Evolutionary conservation across 2,113 vertebrate genomes (phyloP).

Genomic region (Cynopterus brachyotis): DNA sequence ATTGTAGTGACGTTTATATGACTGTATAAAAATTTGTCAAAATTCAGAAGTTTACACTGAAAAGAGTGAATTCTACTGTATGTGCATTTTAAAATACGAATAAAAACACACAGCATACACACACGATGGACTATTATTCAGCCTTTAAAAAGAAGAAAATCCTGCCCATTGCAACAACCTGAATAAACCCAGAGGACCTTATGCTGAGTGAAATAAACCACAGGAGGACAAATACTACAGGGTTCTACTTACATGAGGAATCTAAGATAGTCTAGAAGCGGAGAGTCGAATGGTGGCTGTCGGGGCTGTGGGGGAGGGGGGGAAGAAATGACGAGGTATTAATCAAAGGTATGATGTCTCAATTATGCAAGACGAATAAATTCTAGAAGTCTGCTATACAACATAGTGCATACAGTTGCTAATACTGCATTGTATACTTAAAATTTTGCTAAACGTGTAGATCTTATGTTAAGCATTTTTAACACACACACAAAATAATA

Average conservation of each 20-base stretch:
- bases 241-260: no score
- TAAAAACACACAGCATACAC: not conserved
- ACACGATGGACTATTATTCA: not conserved
- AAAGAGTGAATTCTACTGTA: no score
- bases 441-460: not conserved
- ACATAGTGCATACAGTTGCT: not conserved
- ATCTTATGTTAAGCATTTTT: not conserved
- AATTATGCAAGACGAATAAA: not conserved
- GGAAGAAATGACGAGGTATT: no score
- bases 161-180: not conserved
- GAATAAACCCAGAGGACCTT: not conserved
- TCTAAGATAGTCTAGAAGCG: not conserved
- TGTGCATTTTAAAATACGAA: not conserved
- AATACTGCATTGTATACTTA: not conserved
- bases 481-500: not conserved
- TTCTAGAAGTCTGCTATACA: not conserved
- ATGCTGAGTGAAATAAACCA: not conserved
- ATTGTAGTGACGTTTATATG: not conserved
- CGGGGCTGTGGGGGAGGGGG: not conserved
- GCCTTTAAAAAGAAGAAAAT: not conserved
- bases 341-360: not conserved
- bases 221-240: not conserved
- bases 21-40: not conserved
- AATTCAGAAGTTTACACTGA: not conserved
- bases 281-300: not conserved